Base-by-base conservation (phyloP, 2,797 vertebrate genomes). In the Malacoctenus gilli region DNA sequence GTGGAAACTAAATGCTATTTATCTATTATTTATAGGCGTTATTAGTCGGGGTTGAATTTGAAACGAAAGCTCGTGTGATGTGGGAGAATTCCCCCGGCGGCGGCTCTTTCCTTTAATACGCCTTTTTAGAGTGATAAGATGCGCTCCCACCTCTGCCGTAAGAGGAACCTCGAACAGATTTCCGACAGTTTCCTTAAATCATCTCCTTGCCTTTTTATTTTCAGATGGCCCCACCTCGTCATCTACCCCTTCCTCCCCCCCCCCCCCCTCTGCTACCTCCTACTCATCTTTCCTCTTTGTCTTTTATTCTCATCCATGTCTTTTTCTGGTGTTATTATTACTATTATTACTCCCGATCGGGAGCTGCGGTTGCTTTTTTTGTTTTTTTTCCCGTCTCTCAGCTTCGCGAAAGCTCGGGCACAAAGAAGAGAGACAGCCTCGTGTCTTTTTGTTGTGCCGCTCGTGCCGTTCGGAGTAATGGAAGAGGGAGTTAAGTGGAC, bases 1-100 rank as follows among this genome's bases (percentile, higher is more conserved):
- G 89, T 91, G 86, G 87, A 84, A 89, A 88, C 88, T 90, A 91
- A 92, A 89, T 85, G 89, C 85, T 89, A 85, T 90, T 90, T 92
- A 88, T 89, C 85, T 89, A 85, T 89, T 89, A 91, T 91, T 91
- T 87, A 91, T 91, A 85, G 80, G 79, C 42, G 58, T 91, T 91
- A 90, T 91, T 86, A 87, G 81, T 44, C 55, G 79, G 88, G 82
- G 88, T 87, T 82, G 82, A 28, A 83, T 89, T 83, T 75, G 76
- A 88, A 90, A 75, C 60, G 77, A 82, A 79, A 80, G 77, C 83
- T 78, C 78, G 1, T 84, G 62, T 72, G 68, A 82, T 61, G 75
- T 66, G 75, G 84, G 75, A 87, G 81, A 88, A 91, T 87, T 91
- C 91, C 91, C 91, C 59, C 14, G 83, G 72, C 59, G 77, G 82